Percentiles rank a stretch among this genome's conserved stretches.
These are phyloP conservation scores for Girardinus metallicus DNA, from an alignment of 2,797 vertebrate species.

Conservation along the genomic window DNA sequence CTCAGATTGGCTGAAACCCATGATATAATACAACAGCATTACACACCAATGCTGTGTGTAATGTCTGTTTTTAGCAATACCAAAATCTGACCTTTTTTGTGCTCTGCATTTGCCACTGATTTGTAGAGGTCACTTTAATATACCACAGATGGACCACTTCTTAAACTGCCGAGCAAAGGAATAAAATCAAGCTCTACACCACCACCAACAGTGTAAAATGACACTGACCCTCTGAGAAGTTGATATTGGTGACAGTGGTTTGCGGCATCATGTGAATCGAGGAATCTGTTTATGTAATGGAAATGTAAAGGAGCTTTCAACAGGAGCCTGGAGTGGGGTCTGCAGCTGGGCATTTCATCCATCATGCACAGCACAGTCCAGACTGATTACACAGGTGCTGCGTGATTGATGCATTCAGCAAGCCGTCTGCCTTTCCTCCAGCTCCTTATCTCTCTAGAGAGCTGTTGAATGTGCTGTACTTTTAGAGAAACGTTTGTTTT, in stretches of 20 bases:
- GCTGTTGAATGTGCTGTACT: background rate
- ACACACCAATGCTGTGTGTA: background rate
- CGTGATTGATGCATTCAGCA: slow-evolving; percentile 19
- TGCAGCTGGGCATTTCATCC: slow-evolving; percentile 16
- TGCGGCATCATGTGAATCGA: slow-evolving; percentile 59
- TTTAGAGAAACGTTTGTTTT: slow-evolving; percentile 4
- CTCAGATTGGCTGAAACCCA: background rate
- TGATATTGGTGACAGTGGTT: slow-evolving; percentile 52
- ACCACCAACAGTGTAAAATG: slow-evolving; percentile 45
- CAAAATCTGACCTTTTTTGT: background rate
- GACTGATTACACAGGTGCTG: slow-evolving; percentile 34
- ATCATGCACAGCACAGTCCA: background rate
- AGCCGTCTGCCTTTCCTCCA: background rate
- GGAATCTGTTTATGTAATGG: slow-evolving; percentile 69
- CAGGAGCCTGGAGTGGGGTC: slow-evolving; percentile 27
- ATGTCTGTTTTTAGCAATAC: slow-evolving; percentile 8
- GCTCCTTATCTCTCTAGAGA: slow-evolving; percentile 24
- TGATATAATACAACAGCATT: background rate
- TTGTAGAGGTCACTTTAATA: background rate
- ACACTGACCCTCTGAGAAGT: slow-evolving; percentile 39
- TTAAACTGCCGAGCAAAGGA: slow-evolving; percentile 30
- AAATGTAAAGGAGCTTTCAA: slow-evolving; percentile 62
- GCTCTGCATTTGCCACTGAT: slow-evolving; percentile 1
- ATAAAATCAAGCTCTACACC: slow-evolving; percentile 36
- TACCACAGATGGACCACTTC: slow-evolving; percentile 9